These are phyloP conservation scores for Drosophila setifemur DNA, from an alignment of 1,140 invertebrate genomes.

Conservation along the genomic window DNA sequence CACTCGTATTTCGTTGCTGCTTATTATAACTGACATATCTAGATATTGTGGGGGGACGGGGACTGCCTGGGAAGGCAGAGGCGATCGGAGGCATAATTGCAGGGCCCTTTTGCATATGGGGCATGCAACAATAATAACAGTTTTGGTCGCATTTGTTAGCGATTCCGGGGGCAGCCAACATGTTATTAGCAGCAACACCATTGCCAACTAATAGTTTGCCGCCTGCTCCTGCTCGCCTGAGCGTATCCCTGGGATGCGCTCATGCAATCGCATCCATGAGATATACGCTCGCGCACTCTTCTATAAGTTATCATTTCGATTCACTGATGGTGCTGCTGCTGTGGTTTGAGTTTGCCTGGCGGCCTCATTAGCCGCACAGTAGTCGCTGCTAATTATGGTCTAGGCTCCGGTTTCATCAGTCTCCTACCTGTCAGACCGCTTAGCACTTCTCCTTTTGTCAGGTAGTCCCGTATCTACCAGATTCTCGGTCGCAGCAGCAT, in stretches of 20 bases:
- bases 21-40: conserved; percentile 76
- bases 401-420: conserved; percentile 11
- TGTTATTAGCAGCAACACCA: conserved; percentile 71
- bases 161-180: conserved; percentile 13
- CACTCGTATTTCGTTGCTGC: conserved; percentile 67
- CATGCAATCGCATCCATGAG: conserved; percentile 4
- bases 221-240: conserved; percentile 8
- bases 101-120: conserved; percentile 52
- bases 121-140: conserved; percentile 55
- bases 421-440: conserved; percentile 33
- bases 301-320: conserved; percentile 15
- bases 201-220: conserved; percentile 35
- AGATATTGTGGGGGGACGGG: no score
- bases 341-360: conserved; percentile 14
- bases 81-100: conserved; percentile 52
- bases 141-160: conserved; percentile 51
- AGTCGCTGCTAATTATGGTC: conserved; percentile 51
- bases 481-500: conserved; percentile 9
- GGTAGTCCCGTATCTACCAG: conserved; percentile 3
- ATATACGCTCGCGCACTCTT: not conserved
- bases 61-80: conserved; percentile 4
- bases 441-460: conserved; percentile 31
- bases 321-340: not conserved
- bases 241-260: conserved; percentile 15
- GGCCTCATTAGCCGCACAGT: conserved; percentile 54